Base-by-base conservation (phyloP, 30 jellyfish, hydroid and myxozoan genomes). In the Hydractinia echinata region DNA sequence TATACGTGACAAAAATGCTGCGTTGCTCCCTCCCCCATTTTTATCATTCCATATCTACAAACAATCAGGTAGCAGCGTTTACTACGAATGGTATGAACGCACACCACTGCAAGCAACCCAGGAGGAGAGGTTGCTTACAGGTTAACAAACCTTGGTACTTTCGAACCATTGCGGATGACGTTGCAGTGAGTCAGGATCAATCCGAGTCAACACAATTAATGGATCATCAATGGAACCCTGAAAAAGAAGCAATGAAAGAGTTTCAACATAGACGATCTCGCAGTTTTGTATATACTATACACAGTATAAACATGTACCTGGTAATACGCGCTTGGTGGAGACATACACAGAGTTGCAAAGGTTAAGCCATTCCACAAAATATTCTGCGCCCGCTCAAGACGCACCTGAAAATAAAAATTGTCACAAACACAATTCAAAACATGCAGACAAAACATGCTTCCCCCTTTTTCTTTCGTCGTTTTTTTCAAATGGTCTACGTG, bases 261-360 rank as follows among this genome's bases (percentile, higher is more conserved):
- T 76, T 48, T 55, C 21, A n/a, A 68, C n/a, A 14, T 20, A n/a
- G 20, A 68, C 1, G 69, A 14, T 11, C 77, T 20, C 15, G 76
- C n/a, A 73, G 3, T 21, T n/a, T 14, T 51, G 0, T 73, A 15
- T 13, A 13, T 19, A 10, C n/a, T 18, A 10, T 1, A 39, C 54
- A 13, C 53, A 53, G 10, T 10, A 53, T 9, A 15, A 44, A 58
- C 15, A 54, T 54, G 0, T 84, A 89, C 96, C 95, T 72, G 76
- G 82, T 84, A 89, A 81, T 83, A 84, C 6, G 96, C 77, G 9
- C 94, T 87, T 39, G 96, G 96, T 51, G 96, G 96, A 18, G 91
- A 79, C 30, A 89, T 61, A 48, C 95, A 89, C 68, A 72, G 84
- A 10, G 91, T 69, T 1, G 95, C 95, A 64, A 89, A 84, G 6